These are phyloP conservation scores for Sisor rabdophorus DNA, from an alignment of 2,113 vertebrate species.

Conservation along the genomic window DNA sequence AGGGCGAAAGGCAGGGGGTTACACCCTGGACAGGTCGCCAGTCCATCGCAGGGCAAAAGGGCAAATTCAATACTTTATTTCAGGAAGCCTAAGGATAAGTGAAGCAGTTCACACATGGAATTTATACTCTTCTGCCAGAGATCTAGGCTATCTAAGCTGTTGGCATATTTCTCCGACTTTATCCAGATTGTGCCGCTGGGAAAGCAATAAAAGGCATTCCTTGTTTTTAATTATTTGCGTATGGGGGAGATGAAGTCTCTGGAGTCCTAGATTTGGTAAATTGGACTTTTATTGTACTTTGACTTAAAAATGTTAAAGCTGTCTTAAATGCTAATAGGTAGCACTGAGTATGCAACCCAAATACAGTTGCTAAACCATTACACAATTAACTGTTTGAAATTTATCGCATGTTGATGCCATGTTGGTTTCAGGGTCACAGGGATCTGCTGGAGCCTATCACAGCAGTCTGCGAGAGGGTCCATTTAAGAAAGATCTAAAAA, in stretches of 20 bases:
- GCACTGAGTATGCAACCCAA: background rate
- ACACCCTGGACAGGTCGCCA: too few relatives aligned
- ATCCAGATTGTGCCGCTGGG: slow-evolving; percentile 47
- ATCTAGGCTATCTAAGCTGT: slow-evolving; percentile 52
- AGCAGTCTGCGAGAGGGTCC: too few relatives aligned
- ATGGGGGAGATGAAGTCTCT: slow-evolving; percentile 26
- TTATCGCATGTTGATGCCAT: background rate
- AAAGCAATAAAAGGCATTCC: slow-evolving; percentile 52
- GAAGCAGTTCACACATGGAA: slow-evolving; percentile 59
- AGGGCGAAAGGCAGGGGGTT: too few relatives aligned
- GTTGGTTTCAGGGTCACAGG: too few relatives aligned
- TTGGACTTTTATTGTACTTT: background rate
- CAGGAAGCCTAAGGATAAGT: slow-evolving; percentile 48
- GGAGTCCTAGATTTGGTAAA: slow-evolving; percentile 1
- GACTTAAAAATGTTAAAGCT: background rate
- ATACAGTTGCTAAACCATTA: background rate
- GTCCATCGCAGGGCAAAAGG: too few relatives aligned
- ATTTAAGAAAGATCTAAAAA: too few relatives aligned
- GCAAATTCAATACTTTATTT: slow-evolving; percentile 53
- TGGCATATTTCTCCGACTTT: slow-evolving; percentile 60
- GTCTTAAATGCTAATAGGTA: background rate
- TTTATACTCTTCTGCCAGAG: slow-evolving; percentile 71
- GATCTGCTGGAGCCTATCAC: too few relatives aligned
- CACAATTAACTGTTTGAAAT: background rate
- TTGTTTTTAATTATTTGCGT: slow-evolving; percentile 55